Evolutionary conservation across 2,113 vertebrate species (phyloP), one percentile per base, ranked within the genome.

Genomic region (Grammomys surdaster): DNA sequence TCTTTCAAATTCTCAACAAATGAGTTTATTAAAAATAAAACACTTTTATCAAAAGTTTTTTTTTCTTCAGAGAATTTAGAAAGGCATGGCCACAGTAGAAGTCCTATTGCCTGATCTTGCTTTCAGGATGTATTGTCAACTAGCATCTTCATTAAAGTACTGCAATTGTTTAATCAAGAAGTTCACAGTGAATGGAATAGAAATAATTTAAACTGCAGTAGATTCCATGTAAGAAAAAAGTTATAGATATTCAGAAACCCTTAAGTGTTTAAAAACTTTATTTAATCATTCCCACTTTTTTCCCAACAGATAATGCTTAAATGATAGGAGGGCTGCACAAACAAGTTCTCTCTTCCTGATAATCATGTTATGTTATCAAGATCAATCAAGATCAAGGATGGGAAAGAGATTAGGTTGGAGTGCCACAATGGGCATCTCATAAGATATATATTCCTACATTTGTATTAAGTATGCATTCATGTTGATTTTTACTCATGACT

Each of bases 161-260:
- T 11, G 9, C 0, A 48, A 1, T 54, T 26, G 40, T 0, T 33
- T 40, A 14, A 1, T 19, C 1, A 31, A 36, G 12, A 60, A 17
- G 3, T 40, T 28, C 1, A 51, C 11, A 20, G 43, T 60, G 22
- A 40, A 46, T 43, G 0, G 22, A 63, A 58, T 31, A 90, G 40
- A 69, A n/a, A 17, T 65, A 92, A 56, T 76, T 20, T 33, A 76
- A 94, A 51, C 40, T 88, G 43, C 82, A 97, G 31, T 16, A n/a
- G 48, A 60, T 5, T 31, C 22, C 20, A n/a, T 9, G 51, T 1
- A n/a, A 24, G 24, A 7, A 72, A 56, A 40, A 54, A 19, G 3
- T 56, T 4, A 80, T 6, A 81, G 6, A 31, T 89, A 85, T 88
- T 76, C 75, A 80, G 20, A 88, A 65, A 48, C 26, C 22, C 26